A percentile compares a stretch with the other conserved stretches of the same genome.
phyloP scores from a whole-genome alignment of 2,797 vertebrate genomes.

The Cheirogaleus major region DNA sequence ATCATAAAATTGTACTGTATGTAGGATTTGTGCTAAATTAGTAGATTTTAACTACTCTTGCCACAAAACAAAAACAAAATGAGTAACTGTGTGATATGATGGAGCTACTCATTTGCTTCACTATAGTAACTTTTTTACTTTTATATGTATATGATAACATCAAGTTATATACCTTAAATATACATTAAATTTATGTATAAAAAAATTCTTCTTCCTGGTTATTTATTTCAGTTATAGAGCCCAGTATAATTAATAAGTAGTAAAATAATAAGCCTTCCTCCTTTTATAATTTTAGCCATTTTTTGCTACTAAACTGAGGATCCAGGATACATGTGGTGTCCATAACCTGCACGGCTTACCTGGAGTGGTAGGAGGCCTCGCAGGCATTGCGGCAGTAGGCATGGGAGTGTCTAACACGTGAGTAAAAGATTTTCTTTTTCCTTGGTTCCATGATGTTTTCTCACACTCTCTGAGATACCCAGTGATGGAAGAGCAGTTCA shows the following conservation, averaged over 20 bases:
- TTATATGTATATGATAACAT: not conserved
- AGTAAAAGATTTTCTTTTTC: slow-evolving; percentile 50
- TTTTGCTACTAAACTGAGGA: slow-evolving; percentile 90
- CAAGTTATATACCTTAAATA: not conserved
- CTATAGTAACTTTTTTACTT: no score
- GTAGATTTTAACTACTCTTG: not conserved
- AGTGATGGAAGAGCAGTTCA: not conserved
- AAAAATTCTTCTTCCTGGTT: not conserved
- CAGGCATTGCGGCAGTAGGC: slow-evolving; percentile 89
- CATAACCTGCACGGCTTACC: slow-evolving; percentile 98
- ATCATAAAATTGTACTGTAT: not conserved
- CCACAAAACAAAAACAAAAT: not conserved
- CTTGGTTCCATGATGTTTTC: not conserved
- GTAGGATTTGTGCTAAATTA: not conserved
- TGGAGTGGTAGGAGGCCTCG: slow-evolving; percentile 93
- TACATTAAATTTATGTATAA: not conserved
- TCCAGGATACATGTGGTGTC: slow-evolving; percentile 98
- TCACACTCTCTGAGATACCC: not conserved
- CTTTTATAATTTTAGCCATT: slow-evolving; percentile 89
- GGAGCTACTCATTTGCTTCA: not conserved
- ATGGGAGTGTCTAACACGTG: slow-evolving; percentile 54
- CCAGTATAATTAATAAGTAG: not conserved
- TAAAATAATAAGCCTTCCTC: not conserved
- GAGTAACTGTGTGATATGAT: not conserved
- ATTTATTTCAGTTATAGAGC: not conserved